Evolutionary conservation across 2,797 vertebrate genomes (phyloP).

Genomic region (Smutsia gigantea): DNA sequence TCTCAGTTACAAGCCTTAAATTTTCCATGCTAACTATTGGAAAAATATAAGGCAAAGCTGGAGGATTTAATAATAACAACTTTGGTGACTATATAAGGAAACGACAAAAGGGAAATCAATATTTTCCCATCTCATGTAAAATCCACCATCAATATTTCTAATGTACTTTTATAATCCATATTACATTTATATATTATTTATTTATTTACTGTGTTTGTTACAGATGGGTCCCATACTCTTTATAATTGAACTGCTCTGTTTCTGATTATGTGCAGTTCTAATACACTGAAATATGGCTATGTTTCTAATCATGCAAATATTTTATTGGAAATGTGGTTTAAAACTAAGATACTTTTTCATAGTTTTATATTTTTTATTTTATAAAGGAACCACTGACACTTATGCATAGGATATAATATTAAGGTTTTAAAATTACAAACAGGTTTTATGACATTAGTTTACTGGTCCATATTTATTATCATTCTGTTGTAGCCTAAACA

Average conservation of each 20-base stretch:
- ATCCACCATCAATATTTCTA: not conserved
- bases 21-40: not conserved
- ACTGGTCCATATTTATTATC: not conserved
- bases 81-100: not conserved
- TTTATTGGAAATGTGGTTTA: conserved; percentile 31
- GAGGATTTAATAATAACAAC: not conserved
- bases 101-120: not conserved
- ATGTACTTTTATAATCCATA: too few relatives aligned
- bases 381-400: not conserved
- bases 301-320: conserved; percentile 23
- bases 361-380: not conserved
- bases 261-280: not conserved
- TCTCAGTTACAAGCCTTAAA: not conserved
- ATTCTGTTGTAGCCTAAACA: not conserved
- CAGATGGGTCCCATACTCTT: not conserved
- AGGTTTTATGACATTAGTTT: not conserved
- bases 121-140: not conserved
- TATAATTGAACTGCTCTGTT: not conserved
- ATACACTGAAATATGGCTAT: not conserved
- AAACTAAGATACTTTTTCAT: not conserved
- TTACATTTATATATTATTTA: too few relatives aligned
- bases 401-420: not conserved
- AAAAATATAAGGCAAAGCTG: not conserved
- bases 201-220: too few relatives aligned
- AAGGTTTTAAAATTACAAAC: not conserved